Percentiles rank a stretch among this genome's conserved stretches.
phyloP scores from a whole-genome alignment of 2,797 vertebrate species.

The Ambastaia sidthimunki region DNA sequence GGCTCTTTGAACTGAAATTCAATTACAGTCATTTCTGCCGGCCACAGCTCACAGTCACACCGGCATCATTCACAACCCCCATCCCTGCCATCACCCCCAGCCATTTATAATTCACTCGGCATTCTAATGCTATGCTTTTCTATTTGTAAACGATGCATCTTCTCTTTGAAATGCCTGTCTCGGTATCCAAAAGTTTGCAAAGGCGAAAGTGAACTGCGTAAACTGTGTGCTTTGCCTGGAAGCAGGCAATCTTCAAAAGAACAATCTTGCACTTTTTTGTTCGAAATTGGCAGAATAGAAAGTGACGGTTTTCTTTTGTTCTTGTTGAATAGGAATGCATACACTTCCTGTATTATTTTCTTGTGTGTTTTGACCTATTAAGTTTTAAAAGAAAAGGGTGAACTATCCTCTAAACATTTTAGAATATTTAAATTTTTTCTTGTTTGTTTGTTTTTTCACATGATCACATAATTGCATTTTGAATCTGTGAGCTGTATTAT shows the following conservation, averaged over 20 bases:
- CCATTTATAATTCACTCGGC: conserved; percentile 37
- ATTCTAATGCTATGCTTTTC: conserved; percentile 44
- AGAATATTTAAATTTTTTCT: conserved; percentile 39
- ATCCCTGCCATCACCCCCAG: conserved; percentile 25
- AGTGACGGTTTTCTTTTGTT: conserved; percentile 53
- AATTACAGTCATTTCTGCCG: conserved; percentile 55
- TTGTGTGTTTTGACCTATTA: conserved; percentile 23
- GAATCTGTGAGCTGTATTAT: conserved; percentile 38
- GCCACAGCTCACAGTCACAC: conserved; percentile 53
- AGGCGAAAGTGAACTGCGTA: conserved; percentile 33
- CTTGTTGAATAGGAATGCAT: conserved; percentile 51
- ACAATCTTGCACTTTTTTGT: conserved; percentile 40
- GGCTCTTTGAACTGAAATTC: conserved; percentile 64
- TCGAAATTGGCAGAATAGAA: conserved; percentile 48
- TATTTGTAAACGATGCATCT: conserved; percentile 54
- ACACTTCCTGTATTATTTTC: conserved; percentile 32
- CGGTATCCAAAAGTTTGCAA: conserved; percentile 46
- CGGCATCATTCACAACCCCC: conserved; percentile 30
- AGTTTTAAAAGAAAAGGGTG: conserved; percentile 38
- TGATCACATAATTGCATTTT: conserved; percentile 40
- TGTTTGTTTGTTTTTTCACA: conserved; percentile 16
- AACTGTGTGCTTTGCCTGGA: conserved; percentile 52
- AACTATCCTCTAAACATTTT: conserved; percentile 30
- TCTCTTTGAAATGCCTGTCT: conserved; percentile 54
- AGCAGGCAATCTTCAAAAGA: conserved; percentile 60